These are phyloP conservation scores for Meloidogyne hapla DNA, from an alignment of 1,140 invertebrate genomes.

Conservation along the genomic window DNA sequence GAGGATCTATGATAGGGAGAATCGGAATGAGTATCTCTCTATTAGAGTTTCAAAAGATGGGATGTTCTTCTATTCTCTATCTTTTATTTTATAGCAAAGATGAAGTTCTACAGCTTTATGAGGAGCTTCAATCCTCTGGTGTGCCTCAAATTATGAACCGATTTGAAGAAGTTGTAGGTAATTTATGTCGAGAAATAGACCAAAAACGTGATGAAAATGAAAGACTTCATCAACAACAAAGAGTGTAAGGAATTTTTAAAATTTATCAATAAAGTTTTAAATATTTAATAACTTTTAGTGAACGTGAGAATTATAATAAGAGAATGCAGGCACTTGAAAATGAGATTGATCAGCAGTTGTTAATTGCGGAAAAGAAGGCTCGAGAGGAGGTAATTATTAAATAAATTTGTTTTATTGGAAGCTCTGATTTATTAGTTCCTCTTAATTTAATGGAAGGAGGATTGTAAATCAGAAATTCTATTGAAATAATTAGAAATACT, in stretches of 20 bases:
- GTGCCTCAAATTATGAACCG: constrained; percentile 64
- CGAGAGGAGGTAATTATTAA: constrained; percentile 60
- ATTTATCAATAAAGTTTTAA: constrained; percentile 23
- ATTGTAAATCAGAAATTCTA: too few relatives aligned
- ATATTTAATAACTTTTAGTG: constrained; percentile 65
- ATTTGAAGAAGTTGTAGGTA: constrained; percentile 66
- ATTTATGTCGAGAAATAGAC: constrained; percentile 65
- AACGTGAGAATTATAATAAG: constrained; percentile 66
- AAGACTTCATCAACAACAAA: constrained; percentile 64
- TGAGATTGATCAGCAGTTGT: constrained; percentile 70
- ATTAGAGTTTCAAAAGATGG: too few relatives aligned
- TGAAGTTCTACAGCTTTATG: constrained; percentile 66
- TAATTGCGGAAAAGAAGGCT: constrained; percentile 65
- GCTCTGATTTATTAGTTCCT: too few relatives aligned
- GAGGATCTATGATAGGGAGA: too few relatives aligned
- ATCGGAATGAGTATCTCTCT: too few relatives aligned
- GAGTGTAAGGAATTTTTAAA: constrained; percentile 56
- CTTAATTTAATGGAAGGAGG: too few relatives aligned
- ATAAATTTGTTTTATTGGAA: background rate
- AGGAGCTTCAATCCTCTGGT: constrained; percentile 65
- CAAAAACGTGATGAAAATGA: constrained; percentile 65
- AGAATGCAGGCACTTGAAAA: constrained; percentile 68
- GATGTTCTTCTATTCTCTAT: constrained; percentile 26
- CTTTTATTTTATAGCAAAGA: constrained; percentile 62
- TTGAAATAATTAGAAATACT: constrained; percentile 10